phyloP scores from a whole-genome alignment of 2,797 vertebrate genomes.

The Artibeus lituratus region DNA sequence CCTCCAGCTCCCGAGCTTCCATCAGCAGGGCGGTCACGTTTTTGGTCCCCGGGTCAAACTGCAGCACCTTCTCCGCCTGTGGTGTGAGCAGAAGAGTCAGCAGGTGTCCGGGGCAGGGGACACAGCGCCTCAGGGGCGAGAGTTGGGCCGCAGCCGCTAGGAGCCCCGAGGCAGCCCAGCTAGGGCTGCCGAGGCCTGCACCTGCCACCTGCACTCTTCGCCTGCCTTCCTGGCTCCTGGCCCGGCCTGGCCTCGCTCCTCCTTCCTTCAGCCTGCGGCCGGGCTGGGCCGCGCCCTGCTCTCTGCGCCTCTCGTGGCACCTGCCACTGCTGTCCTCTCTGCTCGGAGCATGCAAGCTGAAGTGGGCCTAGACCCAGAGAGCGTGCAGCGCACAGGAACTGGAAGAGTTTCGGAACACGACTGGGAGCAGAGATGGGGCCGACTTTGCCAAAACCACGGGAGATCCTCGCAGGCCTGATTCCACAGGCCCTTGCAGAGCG shows the following conservation, averaged over 20 bases:
- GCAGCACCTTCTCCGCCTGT: constrained; percentile 99
- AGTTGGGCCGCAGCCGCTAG: constrained; percentile 68
- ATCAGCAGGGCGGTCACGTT: constrained; percentile 97
- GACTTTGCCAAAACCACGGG: constrained; percentile 82
- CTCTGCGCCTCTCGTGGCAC: constrained; percentile 56
- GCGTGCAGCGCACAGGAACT: constrained; percentile 98
- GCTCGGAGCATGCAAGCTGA: constrained; percentile 99
- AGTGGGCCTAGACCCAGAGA: constrained; percentile 97
- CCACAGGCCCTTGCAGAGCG: constrained; percentile 55
- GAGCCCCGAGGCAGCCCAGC: constrained; percentile 65
- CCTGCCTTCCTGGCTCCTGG: constrained; percentile 53
- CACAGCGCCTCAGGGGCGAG: constrained; percentile 82
- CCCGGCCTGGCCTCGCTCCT: constrained; percentile 60
- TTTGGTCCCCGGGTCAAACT: constrained; percentile 97
- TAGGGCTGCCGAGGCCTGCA: constrained; percentile 33
- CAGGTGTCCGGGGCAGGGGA: constrained; percentile 85
- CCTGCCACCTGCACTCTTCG: constrained; percentile 54
- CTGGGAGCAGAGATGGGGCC: constrained; percentile 91
- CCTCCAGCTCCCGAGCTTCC: constrained; percentile 98
- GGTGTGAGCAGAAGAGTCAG: constrained; percentile 85
- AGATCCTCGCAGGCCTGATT: constrained; percentile 61
- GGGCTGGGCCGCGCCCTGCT: neutral
- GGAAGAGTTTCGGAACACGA: constrained; percentile 94
- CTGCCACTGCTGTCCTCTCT: constrained; percentile 74
- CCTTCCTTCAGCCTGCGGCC: constrained; percentile 62